Evolutionary conservation across 2,888 invertebrate species (phyloP), one percentile per base, ranked within the genome.

Genomic region (Zaprionus bogoriensis): DNA sequence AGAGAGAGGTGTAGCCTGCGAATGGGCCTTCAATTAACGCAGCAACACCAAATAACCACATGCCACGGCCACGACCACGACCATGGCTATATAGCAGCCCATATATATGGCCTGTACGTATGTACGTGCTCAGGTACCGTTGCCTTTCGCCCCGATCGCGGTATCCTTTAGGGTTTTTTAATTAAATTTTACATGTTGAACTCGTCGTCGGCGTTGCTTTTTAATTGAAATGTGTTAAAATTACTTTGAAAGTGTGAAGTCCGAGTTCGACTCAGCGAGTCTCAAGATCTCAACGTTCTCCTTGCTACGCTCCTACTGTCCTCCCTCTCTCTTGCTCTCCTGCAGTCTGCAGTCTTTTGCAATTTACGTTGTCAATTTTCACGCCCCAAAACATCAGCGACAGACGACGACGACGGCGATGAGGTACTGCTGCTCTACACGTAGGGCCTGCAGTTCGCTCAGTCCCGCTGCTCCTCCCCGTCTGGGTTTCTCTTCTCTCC

Each of bases 211-310:
- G 65, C 38, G 67, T 64, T 60, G 50, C 61, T 75, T 80, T 82
- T 84, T 82, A 82, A 82, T 82, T 82, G 82, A 87, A 87, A 82
- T 84, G 82, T 82, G 82, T 81, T 84, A 81, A 82, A 82, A 82
- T 84, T 71, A 78, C 85, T 84, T 82, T 87, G 85, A 87, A 82
- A 87, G 87, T 87, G 82, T 82, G 81, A 76, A 74, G 59, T 67
- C 23, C 22, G 30, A 52, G 50, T 42, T 39, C 17, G 22, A 41
- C 38, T 32, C 4, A 32, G n/a, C 4, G 1, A 27, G 27, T 10
- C 30, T 27, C 17, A 17, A n/a, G n/a, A 5, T 25, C 22, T 12
- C 42, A n/a, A 32, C n/a, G 5, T 30, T 3, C 30, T 30, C 10
- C 42, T 9, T 5, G 4, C 2, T 9, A 23, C 2, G 23, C 46